These are phyloP conservation scores for Ceryle rudis DNA, from an alignment of 2,797 vertebrate species.

Conservation along the genomic window DNA sequence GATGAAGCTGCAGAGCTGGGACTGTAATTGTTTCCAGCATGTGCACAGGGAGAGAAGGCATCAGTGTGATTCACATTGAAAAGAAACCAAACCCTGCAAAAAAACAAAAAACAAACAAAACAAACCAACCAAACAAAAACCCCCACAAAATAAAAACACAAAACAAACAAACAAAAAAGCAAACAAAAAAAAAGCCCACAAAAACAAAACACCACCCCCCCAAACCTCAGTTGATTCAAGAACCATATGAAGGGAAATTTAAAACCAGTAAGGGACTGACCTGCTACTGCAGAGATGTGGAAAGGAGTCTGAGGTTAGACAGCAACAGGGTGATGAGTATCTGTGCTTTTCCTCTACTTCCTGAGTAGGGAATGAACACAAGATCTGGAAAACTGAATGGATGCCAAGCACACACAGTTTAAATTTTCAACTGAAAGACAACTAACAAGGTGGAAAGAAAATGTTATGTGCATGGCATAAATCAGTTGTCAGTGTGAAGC, in stretches of 20 bases:
- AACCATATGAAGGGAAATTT: background rate
- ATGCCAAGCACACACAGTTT: background rate
- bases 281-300: background rate
- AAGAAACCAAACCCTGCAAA: background rate
- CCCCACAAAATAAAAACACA: background rate
- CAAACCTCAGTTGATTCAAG: fast-evolving
- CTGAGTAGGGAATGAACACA: background rate
- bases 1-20: background rate
- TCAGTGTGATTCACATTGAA: background rate
- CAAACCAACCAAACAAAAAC: too few species aligned
- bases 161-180: too few species aligned
- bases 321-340: background rate
- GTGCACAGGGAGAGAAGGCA: background rate
- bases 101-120: background rate
- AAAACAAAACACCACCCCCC: too few species aligned
- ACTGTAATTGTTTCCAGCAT: background rate
- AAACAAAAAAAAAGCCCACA: too few species aligned
- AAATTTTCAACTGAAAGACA: background rate
- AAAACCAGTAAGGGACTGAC: background rate
- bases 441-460: background rate
- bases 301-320: background rate
- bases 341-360: background rate
- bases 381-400: background rate
- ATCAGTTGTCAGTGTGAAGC: background rate
- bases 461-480: background rate